Conservation (phyloP, 1,140 invertebrate species). For the Zophobas atratus region DNA sequence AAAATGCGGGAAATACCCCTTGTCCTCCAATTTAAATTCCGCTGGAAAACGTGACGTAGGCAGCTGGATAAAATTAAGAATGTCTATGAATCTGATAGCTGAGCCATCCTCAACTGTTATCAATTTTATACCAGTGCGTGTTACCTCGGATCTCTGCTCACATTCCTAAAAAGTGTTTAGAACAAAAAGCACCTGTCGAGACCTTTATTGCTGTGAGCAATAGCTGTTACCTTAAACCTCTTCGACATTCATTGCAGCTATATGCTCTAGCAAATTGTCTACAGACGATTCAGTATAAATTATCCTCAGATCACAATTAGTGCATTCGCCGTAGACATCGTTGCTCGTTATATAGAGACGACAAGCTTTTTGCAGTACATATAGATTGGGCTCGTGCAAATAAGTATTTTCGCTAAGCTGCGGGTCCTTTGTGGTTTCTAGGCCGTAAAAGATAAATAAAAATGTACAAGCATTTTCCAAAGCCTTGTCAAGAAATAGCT, state of each 20-base stretch:
- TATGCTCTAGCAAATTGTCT: too few species aligned
- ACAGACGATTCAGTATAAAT: too few species aligned
- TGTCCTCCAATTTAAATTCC: conserved; percentile 28
- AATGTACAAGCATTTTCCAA: conserved; percentile 15
- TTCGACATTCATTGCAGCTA: too few species aligned
- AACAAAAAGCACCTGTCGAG: too few species aligned
- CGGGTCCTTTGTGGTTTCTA: conserved; percentile 48
- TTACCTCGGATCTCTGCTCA: too few species aligned
- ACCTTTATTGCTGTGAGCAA: too few species aligned
- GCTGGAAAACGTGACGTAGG: conserved; percentile 22
- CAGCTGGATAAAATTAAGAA: conserved; percentile 45
- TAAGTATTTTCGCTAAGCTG: conserved; percentile 10
- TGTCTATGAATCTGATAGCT: conserved; percentile 47
- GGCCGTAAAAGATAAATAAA: conserved; percentile 52
- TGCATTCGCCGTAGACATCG: too few species aligned
- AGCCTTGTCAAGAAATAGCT: neutral
- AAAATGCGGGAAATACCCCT: conserved; percentile 54
- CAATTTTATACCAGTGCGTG: conserved; percentile 8
- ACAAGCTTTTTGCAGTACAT: conserved; percentile 33
- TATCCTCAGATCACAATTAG: too few species aligned
- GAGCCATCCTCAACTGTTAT: neutral
- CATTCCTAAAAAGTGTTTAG: too few species aligned
- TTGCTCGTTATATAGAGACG: conserved; percentile 7
- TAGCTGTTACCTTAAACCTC: too few species aligned
- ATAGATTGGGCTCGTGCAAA: conserved; percentile 47